Evolutionary conservation across 2,113 vertebrate species (phyloP), one percentile per base, ranked within the genome.

Genomic region (Geothlypis trichas): DNA sequence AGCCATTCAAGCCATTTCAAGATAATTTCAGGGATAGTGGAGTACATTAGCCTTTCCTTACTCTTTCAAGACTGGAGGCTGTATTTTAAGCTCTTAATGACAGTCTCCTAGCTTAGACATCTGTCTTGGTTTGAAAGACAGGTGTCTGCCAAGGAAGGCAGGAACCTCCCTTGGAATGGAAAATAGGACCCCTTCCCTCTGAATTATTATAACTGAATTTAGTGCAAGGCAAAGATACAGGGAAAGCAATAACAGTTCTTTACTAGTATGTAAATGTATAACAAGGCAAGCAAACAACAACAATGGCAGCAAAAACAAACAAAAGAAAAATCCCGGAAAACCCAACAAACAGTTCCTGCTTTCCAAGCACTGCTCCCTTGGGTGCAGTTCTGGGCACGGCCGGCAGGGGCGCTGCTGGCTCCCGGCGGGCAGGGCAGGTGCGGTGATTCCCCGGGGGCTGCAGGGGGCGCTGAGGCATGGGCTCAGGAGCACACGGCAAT

Each of bases 401-500:
- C 46, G 3, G 17, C 58, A 10, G 75, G 35, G 75, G 58, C 30
- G 35, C 46, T 63, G 46, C 13, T 12, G 44, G 74, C 74, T 33
- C 35, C 16, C 2, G 16, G 16, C 1, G 1, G 46, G 75, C 75
- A 9, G 58, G 28, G 35, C 10, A 0, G n/a, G 22, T 3, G 28
- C 30, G 0, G 1, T 27, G 58, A 19, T 15, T 33, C 35, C 46
- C 10, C 46, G 22, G 4, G 4, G 21, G 14, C 74, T 20, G 44
- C 74, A 51, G 57, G 44, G 74, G 74, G 58, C 35, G 35, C 74
- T 77, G 46, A 27, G 58, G 16, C 0, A 10, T 7, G 7, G 4
- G n/a, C 54, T 10, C 2, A 44, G 11, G 15, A 21, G 23, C 17
- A 0, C 0, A 1, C 0, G 2, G 46, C 0, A 2, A 27, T 63